phyloP scores from a whole-genome alignment of 2,888 invertebrate species.

The Nemurella pictetii region DNA sequence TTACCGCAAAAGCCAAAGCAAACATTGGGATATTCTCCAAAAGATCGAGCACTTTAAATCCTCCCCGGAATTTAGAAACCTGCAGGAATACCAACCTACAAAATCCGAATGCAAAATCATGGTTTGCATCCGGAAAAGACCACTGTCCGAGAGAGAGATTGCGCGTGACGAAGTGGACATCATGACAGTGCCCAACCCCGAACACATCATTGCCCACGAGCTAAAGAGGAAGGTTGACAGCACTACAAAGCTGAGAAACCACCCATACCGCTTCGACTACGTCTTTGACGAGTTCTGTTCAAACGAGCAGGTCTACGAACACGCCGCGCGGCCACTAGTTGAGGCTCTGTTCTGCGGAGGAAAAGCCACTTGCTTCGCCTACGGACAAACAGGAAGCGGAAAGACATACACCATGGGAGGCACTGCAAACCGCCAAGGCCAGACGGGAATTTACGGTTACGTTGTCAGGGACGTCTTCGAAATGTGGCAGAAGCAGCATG shows the following conservation, averaged over 20 bases:
- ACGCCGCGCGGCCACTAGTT: slow-evolving; percentile 95
- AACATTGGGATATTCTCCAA: slow-evolving; percentile 11
- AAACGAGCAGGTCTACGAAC: slow-evolving; percentile 97
- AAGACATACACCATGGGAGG: slow-evolving; percentile 99
- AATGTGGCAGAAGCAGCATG: slow-evolving; percentile 71
- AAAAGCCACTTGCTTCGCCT: slow-evolving; percentile 99
- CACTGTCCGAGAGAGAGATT: slow-evolving; percentile 90
- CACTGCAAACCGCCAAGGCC: slow-evolving; percentile 88
- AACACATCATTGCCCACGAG: slow-evolving; percentile 89
- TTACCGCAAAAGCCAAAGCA: slow-evolving; percentile 1
- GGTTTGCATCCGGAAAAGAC: slow-evolving; percentile 96
- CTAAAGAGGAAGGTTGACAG: slow-evolving; percentile 96
- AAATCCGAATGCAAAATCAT: slow-evolving; percentile 96
- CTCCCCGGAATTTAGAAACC: slow-evolving; percentile 71
- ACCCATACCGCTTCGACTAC: slow-evolving; percentile 97
- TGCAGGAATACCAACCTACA: slow-evolving; percentile 82
- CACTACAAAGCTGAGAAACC: slow-evolving; percentile 98
- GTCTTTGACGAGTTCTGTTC: slow-evolving; percentile 95
- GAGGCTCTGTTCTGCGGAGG: slow-evolving; percentile 98
- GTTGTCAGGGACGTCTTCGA: slow-evolving; percentile 93
- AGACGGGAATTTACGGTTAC: slow-evolving; percentile 97
- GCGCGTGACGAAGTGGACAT: slow-evolving; percentile 92
- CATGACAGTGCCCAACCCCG: slow-evolving; percentile 94
- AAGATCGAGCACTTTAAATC: background rate
- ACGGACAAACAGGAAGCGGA: slow-evolving; percentile 97